A percentile compares a stretch with the other conserved stretches of the same genome.
Conservation (phyloP, 2,888 invertebrate species). For the Chrysolina oricalcia region DNA sequence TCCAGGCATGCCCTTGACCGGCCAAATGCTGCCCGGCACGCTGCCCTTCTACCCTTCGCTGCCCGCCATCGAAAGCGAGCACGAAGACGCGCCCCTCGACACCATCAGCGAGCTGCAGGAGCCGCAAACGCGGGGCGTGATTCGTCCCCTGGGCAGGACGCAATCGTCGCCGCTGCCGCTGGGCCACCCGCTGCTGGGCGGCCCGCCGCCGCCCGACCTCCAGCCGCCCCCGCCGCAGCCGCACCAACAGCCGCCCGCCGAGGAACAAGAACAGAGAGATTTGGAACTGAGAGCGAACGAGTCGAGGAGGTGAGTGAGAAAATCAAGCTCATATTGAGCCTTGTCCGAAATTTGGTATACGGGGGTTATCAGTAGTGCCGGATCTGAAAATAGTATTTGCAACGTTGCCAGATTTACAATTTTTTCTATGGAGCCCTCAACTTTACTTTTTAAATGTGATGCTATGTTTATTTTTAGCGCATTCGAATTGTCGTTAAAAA, state of each 20-base stretch:
- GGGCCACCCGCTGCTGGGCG: constrained; percentile 87
- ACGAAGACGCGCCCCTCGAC: constrained; percentile 72
- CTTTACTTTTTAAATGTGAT: too few relatives aligned
- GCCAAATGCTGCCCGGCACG: constrained; percentile 80
- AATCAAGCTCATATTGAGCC: too few relatives aligned
- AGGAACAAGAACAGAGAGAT: constrained; percentile 70
- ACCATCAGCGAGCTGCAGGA: constrained; percentile 70
- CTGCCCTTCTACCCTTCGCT: constrained; percentile 83
- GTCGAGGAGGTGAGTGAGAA: constrained; percentile 69
- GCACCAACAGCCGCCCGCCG: constrained; percentile 88
- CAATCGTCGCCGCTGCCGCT: constrained; percentile 94
- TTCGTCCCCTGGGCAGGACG: constrained; percentile 89
- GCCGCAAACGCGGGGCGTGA: constrained; percentile 65
- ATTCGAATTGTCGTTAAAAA: too few relatives aligned
- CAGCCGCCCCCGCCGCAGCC: constrained; percentile 93
- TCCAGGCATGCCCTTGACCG: constrained; percentile 76
- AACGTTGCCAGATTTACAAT: too few relatives aligned
- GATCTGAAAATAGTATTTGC: too few relatives aligned
- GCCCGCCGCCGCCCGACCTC: constrained; percentile 61
- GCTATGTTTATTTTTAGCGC: too few relatives aligned
- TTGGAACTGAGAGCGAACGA: constrained; percentile 71
- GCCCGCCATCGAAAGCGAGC: constrained; percentile 76
- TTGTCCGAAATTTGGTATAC: too few relatives aligned
- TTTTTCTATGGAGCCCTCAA: too few relatives aligned
- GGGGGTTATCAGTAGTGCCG: too few relatives aligned